phyloP scores from a whole-genome alignment of 2,888 invertebrate species.

The Autographa pulchrina region DNA sequence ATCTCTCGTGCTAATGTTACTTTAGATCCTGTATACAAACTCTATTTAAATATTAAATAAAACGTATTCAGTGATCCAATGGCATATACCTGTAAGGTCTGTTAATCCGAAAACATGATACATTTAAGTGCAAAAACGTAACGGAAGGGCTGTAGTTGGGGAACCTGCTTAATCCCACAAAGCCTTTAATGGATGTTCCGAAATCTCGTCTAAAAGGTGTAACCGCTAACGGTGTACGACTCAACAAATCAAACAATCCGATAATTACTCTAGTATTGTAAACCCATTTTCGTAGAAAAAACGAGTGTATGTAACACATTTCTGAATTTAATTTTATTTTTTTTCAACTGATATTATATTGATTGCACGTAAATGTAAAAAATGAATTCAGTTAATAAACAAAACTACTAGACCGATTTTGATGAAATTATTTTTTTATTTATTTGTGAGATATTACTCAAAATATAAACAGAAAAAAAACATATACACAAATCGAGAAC shows the following conservation, averaged over 20 bases:
- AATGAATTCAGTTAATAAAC: no score
- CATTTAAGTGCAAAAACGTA: constrained; percentile 69
- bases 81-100: constrained; percentile 42
- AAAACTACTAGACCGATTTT: no score
- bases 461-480: no score
- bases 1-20: no score
- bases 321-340: no score
- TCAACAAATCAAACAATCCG: constrained; percentile 49
- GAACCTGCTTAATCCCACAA: constrained; percentile 76
- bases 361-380: no score
- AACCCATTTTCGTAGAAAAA: not conserved
- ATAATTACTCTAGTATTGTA: constrained; percentile 49
- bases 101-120: constrained; percentile 60
- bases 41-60: not conserved
- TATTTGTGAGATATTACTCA: no score
- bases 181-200: constrained; percentile 84
- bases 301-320: not conserved
- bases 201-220: constrained; percentile 78
- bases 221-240: constrained; percentile 61
- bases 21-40: no score
- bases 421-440: no score
- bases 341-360: no score
- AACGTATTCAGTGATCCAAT: not conserved
- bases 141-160: constrained; percentile 62
- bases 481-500: no score